Percentiles rank a stretch among this genome's conserved stretches.
These are phyloP conservation scores for Nesometra sesokonis DNA, from an alignment of 35 echinoderm and acorn worm species.

Conservation along the genomic window DNA sequence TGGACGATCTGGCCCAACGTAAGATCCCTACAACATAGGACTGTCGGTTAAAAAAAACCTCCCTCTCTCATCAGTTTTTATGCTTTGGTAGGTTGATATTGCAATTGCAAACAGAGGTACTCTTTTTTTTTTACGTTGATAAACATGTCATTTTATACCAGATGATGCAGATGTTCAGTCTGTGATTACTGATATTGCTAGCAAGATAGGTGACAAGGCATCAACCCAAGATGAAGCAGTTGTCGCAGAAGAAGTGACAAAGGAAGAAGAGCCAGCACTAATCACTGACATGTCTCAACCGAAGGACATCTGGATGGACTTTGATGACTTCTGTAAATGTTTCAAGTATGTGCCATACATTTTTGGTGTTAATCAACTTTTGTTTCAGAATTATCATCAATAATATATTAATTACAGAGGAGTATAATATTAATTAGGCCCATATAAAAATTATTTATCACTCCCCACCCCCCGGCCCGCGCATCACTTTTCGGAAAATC, in stretches of 20 bases:
- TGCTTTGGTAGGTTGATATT: no score
- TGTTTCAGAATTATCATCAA: neutral
- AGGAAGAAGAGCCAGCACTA: neutral
- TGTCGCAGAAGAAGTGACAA: neutral
- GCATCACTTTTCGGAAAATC: no score
- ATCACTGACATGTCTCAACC: neutral
- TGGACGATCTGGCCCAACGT: no score
- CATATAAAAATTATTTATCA: no score
- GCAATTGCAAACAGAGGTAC: no score
- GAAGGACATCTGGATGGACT: constrained; percentile 97
- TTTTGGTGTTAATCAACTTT: neutral
- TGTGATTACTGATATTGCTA: constrained; percentile 47
- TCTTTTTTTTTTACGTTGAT: neutral
- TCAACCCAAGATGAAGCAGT: constrained; percentile 33
- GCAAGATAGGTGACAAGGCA: constrained; percentile 28
- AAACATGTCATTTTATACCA: neutral
- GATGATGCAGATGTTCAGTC: constrained; percentile 41
- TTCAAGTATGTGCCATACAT: constrained; percentile 61
- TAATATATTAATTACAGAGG: neutral
- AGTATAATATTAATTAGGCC: no score
- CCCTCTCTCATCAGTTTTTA: no score
- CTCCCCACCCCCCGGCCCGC: no score
- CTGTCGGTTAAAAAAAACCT: no score
- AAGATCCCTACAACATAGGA: no score
- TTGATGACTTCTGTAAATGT: constrained; percentile 98